Conservation (phyloP, 2,113 vertebrate genomes). For the Pterocles gutturalis region DNA sequence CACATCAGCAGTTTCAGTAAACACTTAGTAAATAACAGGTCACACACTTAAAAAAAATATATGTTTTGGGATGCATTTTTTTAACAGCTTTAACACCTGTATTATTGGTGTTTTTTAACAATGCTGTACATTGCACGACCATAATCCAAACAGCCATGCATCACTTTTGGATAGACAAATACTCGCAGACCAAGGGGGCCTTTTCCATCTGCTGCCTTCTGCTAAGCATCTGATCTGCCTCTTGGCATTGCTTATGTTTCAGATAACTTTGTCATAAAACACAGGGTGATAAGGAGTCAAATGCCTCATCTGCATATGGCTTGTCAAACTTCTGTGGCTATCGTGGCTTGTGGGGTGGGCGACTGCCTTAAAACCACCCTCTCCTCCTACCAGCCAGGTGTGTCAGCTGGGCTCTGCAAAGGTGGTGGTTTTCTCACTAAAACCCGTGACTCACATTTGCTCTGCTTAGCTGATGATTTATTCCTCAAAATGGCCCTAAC, state of each 20-base stretch:
- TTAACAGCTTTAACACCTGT: slow-evolving; percentile 17
- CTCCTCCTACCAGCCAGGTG: slow-evolving; percentile 1
- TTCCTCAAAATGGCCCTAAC: slow-evolving; percentile 26
- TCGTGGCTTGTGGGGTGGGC: background rate
- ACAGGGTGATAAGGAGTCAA: accelerated
- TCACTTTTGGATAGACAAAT: background rate
- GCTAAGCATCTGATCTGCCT: background rate
- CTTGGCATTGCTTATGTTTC: background rate
- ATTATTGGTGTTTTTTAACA: background rate
- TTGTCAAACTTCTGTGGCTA: background rate
- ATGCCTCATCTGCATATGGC: accelerated
- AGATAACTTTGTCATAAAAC: background rate
- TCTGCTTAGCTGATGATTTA: slow-evolving; percentile 36
- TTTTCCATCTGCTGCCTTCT: background rate
- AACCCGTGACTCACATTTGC: background rate
- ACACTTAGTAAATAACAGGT: background rate
- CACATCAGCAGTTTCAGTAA: slow-evolving; percentile 41
- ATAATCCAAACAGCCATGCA: background rate
- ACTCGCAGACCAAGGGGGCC: background rate
- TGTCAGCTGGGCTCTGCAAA: background rate
- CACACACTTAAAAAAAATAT: accelerated
- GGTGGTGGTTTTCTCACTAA: background rate
- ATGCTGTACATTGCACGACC: accelerated
- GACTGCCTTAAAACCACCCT: background rate
- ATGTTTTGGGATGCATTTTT: background rate